Evolutionary conservation across 2,888 invertebrate genomes (phyloP).

Genomic region (Thelaira solivaga): DNA sequence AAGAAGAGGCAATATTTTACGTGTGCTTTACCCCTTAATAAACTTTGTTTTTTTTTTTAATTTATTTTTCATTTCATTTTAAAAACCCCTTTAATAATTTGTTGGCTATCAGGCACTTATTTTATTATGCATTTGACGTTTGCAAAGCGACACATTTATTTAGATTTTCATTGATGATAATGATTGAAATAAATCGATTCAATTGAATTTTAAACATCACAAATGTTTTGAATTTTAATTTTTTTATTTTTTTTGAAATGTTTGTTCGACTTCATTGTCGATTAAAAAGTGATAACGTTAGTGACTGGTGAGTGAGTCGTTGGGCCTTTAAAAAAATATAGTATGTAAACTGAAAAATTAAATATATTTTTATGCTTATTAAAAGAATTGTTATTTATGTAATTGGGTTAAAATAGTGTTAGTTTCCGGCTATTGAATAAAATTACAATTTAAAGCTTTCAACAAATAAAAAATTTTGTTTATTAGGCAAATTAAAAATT

Average conservation of each 20-base stretch:
- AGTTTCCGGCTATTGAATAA: conserved; percentile 29
- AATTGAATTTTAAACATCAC: conserved; percentile 63
- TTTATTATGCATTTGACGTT: conserved; percentile 58
- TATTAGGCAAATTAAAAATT: too few relatives aligned
- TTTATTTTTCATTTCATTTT: conserved; percentile 10
- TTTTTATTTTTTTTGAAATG: too few relatives aligned
- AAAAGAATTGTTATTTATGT: conserved; percentile 24
- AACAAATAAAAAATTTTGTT: too few relatives aligned
- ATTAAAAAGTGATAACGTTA: conserved; percentile 21
- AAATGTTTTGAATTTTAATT: conserved; percentile 60
- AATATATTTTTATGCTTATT: background rate
- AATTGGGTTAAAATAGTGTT: conserved; percentile 47
- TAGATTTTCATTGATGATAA: conserved; percentile 66
- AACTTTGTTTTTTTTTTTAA: background rate
- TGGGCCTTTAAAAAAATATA: background rate
- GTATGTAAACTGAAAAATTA: background rate
- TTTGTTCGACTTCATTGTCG: conserved; percentile 23
- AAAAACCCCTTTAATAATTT: conserved; percentile 32
- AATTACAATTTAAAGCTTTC: conserved; percentile 4
- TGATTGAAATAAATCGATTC: conserved; percentile 66
- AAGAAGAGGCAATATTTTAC: background rate
- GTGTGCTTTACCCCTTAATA: background rate
- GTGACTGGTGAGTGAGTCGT: background rate
- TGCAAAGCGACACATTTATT: conserved; percentile 63
- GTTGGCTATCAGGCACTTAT: conserved; percentile 18